A percentile compares a stretch with the other conserved stretches of the same genome.
phyloP scores from a whole-genome alignment of 2,797 vertebrate genomes.

The Anguilla obscura region DNA sequence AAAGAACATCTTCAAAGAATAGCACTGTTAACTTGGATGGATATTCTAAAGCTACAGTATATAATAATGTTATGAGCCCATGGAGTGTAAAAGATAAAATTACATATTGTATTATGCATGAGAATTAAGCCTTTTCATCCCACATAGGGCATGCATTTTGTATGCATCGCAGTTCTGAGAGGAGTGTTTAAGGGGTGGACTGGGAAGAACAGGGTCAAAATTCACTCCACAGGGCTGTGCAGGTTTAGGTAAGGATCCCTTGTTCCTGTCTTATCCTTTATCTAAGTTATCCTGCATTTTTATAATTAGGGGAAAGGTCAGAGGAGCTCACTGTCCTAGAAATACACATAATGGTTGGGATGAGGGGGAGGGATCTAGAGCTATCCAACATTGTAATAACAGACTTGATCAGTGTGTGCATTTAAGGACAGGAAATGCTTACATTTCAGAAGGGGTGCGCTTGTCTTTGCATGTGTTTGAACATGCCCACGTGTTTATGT shows the following conservation, averaged over 20 bases:
- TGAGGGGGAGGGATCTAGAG: neutral
- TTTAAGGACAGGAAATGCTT: neutral
- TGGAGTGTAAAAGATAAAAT: neutral
- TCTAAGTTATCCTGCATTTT: neutral
- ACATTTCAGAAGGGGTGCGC: constrained; percentile 23
- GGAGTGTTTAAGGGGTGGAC: neutral
- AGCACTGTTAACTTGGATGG: neutral
- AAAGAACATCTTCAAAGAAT: neutral
- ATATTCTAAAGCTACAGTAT: neutral
- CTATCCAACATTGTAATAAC: neutral
- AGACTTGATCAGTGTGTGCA: neutral
- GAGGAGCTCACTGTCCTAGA: neutral
- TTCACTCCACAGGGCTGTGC: neutral
- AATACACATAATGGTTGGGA: neutral
- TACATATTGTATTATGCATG: neutral
- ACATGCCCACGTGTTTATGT: constrained; percentile 10
- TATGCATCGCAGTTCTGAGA: neutral
- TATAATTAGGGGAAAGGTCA: constrained; percentile 1
- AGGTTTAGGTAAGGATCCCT: neutral
- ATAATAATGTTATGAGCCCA: neutral
- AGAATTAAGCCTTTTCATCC: neutral
- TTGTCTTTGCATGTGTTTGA: constrained; percentile 26
- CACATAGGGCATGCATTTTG: neutral
- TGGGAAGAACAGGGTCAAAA: neutral
- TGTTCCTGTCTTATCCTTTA: no score